Base-by-base conservation (phyloP, 2,113 vertebrate species). In the Oryzias javanicus region DNA sequence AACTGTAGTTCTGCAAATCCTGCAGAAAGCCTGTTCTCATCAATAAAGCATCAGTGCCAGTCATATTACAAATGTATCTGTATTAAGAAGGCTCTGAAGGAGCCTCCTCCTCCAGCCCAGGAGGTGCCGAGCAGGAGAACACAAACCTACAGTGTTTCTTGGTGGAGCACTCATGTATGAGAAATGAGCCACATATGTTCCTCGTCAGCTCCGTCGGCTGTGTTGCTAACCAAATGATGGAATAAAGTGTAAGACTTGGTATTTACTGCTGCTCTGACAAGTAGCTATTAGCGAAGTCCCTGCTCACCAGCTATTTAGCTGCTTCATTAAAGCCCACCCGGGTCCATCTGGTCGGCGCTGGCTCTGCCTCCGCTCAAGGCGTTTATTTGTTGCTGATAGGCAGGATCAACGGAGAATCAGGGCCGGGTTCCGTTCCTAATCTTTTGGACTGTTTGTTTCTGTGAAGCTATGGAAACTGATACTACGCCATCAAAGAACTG, bases 381-480 rank as follows among this genome's bases (percentile, higher is more conserved):
- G 90, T 91, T 92, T 91, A 90, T 92, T 90, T 90, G 87, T 85
- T 80, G 86, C 85, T 88, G 87, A 88, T 88, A 81, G 84, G 84
- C 72, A 64, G 87, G 85, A 89, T 89, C 84, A 87, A 57, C 59
- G 5, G 53, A 80, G 85, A 88, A 82, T 82, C 69, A 74, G 86
- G 79, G 60, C 85, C 35, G 80, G 68, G 85, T 88, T 88, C 80
- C 71, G 67, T 58, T 65, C 72, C 61, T 91, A 90, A 91, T 89
- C 89, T 86, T 69, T 64, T 69, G 22, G 78, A 65, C 81, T 89
- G 87, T 91, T 92, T 90, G 89, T 89, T 82, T 90, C 88, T 84
- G 64, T 6, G 74, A 84, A 84, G 79, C 89, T 85, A 88, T 92
- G 89, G 89, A 92, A 92, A 89, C 84, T 53, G 89, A 92, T 90